Percentiles rank a stretch among this genome's conserved stretches.
phyloP scores from a whole-genome alignment of 2,888 invertebrate genomes.

The Eupithecia abbreviata region DNA sequence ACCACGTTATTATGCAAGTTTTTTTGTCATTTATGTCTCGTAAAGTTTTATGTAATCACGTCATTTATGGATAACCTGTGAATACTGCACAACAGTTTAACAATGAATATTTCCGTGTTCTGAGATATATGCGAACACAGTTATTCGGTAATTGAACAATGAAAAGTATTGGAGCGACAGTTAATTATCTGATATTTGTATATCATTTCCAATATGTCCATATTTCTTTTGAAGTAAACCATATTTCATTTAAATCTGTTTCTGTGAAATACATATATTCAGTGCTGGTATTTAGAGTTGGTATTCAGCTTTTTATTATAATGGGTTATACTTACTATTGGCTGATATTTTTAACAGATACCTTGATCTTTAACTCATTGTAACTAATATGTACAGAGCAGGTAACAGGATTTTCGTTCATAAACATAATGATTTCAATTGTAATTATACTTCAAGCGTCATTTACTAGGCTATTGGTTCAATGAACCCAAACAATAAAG shows the following conservation, averaged over 20 bases:
- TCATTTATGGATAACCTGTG: too few species aligned
- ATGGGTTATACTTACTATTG: too few species aligned
- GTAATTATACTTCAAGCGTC: slow-evolving; percentile 19
- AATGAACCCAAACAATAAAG: slow-evolving; percentile 43
- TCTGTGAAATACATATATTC: background rate
- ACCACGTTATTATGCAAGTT: too few species aligned
- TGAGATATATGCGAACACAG: background rate
- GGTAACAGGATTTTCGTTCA: background rate
- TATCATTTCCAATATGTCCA: background rate
- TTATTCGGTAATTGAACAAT: background rate
- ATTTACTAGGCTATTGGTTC: slow-evolving; percentile 33
- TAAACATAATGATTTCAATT: slow-evolving; percentile 6
- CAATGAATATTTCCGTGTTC: background rate
- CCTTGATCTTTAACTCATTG: background rate
- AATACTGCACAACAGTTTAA: too few species aligned
- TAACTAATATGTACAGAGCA: background rate
- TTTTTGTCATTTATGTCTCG: too few species aligned
- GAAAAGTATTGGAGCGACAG: background rate
- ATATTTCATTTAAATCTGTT: background rate
- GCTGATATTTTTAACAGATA: background rate
- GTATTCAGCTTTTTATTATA: too few species aligned
- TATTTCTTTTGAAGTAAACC: background rate
- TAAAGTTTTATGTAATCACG: too few species aligned
- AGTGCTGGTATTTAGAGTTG: background rate
- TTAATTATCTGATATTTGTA: background rate